A percentile compares a stretch with the other conserved stretches of the same genome.
Evolutionary conservation across 2,888 invertebrate genomes (phyloP).

Genomic region (Chymomyza fuscimana): DNA sequence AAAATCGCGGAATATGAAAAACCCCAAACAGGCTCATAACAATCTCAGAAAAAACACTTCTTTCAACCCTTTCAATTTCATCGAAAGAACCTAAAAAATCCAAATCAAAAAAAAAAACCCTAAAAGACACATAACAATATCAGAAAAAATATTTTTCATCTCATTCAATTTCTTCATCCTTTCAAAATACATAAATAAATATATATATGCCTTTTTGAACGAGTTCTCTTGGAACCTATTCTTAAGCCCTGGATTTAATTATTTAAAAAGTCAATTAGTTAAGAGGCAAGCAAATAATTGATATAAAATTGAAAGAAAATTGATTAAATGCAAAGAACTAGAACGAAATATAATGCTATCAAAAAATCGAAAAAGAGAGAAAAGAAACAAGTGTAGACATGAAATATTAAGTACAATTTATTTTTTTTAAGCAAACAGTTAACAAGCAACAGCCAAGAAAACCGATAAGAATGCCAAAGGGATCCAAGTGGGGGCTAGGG

Average conservation of each 20-base stretch:
- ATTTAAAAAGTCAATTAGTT: neutral
- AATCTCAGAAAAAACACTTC: too few species aligned
- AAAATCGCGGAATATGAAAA: too few species aligned
- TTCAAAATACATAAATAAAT: too few species aligned
- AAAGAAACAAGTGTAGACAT: constrained; percentile 38
- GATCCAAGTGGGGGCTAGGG: neutral
- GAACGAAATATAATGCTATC: constrained; percentile 30
- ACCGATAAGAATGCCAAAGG: constrained; percentile 56
- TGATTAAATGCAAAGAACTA: neutral
- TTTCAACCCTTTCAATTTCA: too few species aligned
- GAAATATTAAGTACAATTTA: constrained; percentile 65
- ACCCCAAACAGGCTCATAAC: too few species aligned
- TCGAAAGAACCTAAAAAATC: too few species aligned
- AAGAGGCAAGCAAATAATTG: constrained; percentile 54
- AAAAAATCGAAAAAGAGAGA: constrained; percentile 56
- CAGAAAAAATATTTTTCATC: too few species aligned
- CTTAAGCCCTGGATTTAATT: neutral
- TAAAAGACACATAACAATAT: too few species aligned
- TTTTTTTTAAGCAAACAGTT: constrained; percentile 43
- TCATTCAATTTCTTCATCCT: too few species aligned
- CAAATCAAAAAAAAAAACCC: too few species aligned
- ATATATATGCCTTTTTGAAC: neutral
- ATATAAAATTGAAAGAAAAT: constrained; percentile 49
- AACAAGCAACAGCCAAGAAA: constrained; percentile 63
- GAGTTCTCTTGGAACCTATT: neutral